Base-by-base conservation (phyloP, 2,888 invertebrate genomes). In the Machimus atricapillus region DNA sequence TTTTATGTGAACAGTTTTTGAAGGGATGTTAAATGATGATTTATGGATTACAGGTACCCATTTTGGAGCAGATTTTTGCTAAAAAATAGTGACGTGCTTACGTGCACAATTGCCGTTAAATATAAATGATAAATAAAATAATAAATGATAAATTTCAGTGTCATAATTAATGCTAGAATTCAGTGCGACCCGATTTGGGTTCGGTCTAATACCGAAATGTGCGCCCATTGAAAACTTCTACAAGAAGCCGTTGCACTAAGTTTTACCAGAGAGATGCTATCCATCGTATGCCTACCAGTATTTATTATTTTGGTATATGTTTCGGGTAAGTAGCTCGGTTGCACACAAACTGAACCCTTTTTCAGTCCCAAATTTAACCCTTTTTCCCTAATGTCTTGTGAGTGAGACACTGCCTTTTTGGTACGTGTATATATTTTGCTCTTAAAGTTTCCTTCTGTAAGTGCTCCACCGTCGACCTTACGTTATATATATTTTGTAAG, bases 281-380 rank as follows among this genome's bases (percentile, higher is more conserved):
- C 89, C 89, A 88, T 89, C 89, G 88, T 88, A 88, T 89, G 89
- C 88, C 89, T 89, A 88, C 89, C 89, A 88, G 89, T 89, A 89
- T 89, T 89, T 89, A 89, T 89, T 89, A 89, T 89, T 89, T 89
- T 89, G 89, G 89, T 89, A 88, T 89, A 89, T 89, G 89, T 89
- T 89, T 89, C 89, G 88, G 89, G 89, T 89, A 89, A 89, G 89
- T 83, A 83, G 9, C 27, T 14, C 14, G 14, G 66, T 66, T 66
- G 43, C 43, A 46, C 23, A 66, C 23, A 19, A n/a, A 9, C 19
- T 27, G 9, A 19, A 12, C 27, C 27, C 27, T 9, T 12, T 9
- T 66, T 23, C 23, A 27, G 66, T 66, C 2, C 27, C 1, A 40
- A 23, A 27, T 66, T 66, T 66, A 14, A 1, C 43, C 58, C 12